These are phyloP conservation scores for Theristicus caerulescens DNA, from an alignment of 2,113 vertebrate genomes.

Conservation along the genomic window DNA sequence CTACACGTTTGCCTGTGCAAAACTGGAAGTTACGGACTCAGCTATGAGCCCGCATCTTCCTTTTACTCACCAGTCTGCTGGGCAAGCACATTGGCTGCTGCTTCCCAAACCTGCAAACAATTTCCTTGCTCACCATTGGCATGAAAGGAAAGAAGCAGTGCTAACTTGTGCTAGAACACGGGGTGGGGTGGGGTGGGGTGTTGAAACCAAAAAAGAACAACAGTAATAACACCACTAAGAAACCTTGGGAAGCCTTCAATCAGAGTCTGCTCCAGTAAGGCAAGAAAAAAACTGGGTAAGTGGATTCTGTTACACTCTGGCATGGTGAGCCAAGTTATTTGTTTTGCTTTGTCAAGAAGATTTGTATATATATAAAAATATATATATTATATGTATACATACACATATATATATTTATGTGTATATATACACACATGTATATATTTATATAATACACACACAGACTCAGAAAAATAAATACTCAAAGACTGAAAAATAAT, in stretches of 20 bases:
- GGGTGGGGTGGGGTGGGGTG: too few species aligned
- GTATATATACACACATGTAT: not conserved
- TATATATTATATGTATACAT: not conserved
- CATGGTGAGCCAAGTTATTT: not conserved
- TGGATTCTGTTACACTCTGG: not conserved
- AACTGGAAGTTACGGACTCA: not conserved
- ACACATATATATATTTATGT: not conserved
- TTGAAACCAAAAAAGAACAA: not conserved
- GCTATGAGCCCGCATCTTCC: not conserved
- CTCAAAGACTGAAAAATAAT: not conserved
- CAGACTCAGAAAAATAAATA: not conserved
- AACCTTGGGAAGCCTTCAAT: not conserved
- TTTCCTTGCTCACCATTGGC: not conserved
- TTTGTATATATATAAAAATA: not conserved
- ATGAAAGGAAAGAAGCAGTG: not conserved
- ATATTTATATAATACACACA: not conserved
- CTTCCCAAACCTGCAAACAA: not conserved
- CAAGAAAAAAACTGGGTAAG: not conserved
- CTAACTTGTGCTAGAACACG: not conserved
- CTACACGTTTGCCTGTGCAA: not conserved
- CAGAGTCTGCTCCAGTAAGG: not conserved
- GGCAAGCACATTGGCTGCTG: not conserved
- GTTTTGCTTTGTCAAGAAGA: not conserved
- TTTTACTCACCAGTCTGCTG: not conserved
- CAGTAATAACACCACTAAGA: not conserved